phyloP scores from a whole-genome alignment of 2,113 vertebrate genomes.

The Mesitornis unicolor region DNA sequence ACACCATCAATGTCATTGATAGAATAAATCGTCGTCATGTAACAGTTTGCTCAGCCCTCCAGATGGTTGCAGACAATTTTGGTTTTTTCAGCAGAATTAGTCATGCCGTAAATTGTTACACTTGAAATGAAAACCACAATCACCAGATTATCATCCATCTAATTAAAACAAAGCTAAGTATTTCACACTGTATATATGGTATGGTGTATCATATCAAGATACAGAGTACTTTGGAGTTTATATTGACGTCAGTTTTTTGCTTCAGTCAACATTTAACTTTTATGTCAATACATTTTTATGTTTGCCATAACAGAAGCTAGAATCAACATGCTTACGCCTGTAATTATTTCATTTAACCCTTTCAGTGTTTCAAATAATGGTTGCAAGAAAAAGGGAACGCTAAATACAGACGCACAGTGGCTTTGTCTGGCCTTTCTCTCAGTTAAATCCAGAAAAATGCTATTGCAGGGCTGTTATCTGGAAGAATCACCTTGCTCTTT shows the following conservation, averaged over 20 bases:
- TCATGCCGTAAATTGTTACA: not conserved
- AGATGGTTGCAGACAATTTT: not conserved
- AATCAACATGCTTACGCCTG: conserved; percentile 3
- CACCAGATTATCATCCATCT: not conserved
- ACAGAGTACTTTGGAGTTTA: not conserved
- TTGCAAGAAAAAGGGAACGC: not conserved
- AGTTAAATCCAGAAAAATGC: not conserved
- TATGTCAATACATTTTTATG: conserved; percentile 41
- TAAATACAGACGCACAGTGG: not conserved
- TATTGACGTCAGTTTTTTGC: conserved; percentile 43
- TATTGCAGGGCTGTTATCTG: conserved; percentile 15
- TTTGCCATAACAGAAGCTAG: conserved; percentile 57
- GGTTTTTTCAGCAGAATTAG: not conserved
- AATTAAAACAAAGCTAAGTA: not conserved
- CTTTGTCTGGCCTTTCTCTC: not conserved
- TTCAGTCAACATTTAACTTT: conserved; percentile 53
- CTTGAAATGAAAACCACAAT: not conserved
- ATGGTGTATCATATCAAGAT: not conserved
- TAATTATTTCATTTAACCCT: conserved; percentile 31
- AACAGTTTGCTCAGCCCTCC: not conserved
- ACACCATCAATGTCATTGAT: not conserved
- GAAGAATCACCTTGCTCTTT: not conserved
- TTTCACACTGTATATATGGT: not conserved
- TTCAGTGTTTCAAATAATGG: not conserved
- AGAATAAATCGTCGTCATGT: not conserved